A percentile compares a stretch with the other conserved stretches of the same genome.
These are phyloP conservation scores for Miltochrista miniata DNA, from an alignment of 2,888 invertebrate genomes.

Conservation along the genomic window DNA sequence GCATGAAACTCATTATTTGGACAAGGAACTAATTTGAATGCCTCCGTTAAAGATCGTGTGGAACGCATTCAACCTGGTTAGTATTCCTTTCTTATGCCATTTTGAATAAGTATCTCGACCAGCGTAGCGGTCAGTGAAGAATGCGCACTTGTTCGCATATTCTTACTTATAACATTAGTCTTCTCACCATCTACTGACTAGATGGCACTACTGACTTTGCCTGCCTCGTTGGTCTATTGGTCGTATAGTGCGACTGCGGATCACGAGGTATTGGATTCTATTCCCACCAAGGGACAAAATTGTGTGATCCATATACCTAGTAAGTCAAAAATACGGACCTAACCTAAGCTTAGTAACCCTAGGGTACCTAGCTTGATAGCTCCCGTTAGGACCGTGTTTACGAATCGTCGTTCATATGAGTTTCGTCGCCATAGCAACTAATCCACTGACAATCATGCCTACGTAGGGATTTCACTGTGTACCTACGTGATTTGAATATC, in stretches of 20 bases:
- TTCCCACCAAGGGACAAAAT: no score
- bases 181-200: no score
- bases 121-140: not conserved
- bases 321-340: no score
- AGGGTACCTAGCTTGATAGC: no score
- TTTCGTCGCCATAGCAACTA: not conserved
- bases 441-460: not conserved
- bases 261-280: no score
- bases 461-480: not conserved
- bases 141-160: not conserved
- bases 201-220: no score
- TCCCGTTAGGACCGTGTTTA: not conserved
- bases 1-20: constrained; percentile 18
- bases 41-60: constrained; percentile 35
- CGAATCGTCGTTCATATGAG: not conserved
- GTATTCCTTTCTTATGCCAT: constrained; percentile 30
- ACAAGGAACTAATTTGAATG: constrained; percentile 47
- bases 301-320: no score
- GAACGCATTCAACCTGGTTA: constrained; percentile 36
- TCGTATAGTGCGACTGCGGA: no score
- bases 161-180: no score
- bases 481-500: not conserved
- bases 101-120: constrained; percentile 24
- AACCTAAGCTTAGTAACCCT: no score
- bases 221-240: no score